Percentiles rank a stretch among this genome's conserved stretches.
These are phyloP conservation scores for Oscheius sp. DNA, from an alignment of 1,140 invertebrate species.

Conservation along the genomic window DNA sequence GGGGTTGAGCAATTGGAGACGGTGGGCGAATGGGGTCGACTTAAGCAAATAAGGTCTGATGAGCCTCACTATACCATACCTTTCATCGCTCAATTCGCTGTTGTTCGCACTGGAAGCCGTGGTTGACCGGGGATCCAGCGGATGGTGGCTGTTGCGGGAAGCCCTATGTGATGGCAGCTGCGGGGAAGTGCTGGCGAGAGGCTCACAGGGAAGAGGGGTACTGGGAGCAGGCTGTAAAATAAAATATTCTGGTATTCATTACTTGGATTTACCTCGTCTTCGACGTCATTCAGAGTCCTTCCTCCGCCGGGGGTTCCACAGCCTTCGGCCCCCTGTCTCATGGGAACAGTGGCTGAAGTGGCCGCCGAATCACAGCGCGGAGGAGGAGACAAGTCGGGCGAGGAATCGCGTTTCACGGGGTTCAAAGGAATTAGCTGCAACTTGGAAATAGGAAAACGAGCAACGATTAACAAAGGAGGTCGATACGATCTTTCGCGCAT, in stretches of 20 bases:
- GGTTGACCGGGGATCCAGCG: too few species aligned
- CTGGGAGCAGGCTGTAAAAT: too few species aligned
- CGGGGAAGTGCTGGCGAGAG: too few species aligned
- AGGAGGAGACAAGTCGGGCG: background rate
- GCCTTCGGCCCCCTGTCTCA: background rate
- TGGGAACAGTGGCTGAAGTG: background rate
- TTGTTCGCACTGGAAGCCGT: too few species aligned
- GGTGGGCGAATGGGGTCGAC: background rate
- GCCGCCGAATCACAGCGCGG: background rate
- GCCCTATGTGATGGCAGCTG: too few species aligned
- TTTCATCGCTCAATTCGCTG: too few species aligned
- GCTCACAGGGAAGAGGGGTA: too few species aligned
- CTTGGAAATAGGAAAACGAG: background rate
- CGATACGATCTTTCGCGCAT: background rate
- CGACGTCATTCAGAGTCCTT: background rate
- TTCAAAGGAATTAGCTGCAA: constrained; percentile 9
- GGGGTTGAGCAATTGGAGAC: background rate
- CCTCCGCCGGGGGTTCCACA: background rate
- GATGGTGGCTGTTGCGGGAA: too few species aligned
- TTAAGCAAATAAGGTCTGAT: too few species aligned
- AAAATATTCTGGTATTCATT: too few species aligned
- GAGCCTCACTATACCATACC: too few species aligned
- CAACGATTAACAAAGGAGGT: background rate
- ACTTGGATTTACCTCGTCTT: background rate
- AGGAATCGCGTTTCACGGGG: background rate